Evolutionary conservation across 2,888 invertebrate species (phyloP).

Genomic region (Syrista parreyssii): DNA sequence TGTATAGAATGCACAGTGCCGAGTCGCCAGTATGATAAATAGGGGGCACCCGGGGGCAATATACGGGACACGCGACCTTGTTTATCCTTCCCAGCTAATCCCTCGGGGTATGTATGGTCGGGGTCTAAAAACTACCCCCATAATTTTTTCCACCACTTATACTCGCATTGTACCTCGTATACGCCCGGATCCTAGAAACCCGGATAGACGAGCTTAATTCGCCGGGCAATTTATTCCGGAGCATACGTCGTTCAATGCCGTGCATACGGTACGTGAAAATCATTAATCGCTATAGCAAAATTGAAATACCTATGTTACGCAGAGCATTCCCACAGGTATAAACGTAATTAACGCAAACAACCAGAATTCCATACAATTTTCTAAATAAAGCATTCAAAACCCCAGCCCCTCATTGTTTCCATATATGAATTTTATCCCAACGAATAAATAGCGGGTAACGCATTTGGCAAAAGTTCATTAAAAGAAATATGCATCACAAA

Average conservation of each 20-base stretch:
- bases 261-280: neutral
- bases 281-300: neutral
- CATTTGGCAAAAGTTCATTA: neutral
- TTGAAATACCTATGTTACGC: neutral
- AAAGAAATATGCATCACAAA: neutral
- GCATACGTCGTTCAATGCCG: slow-evolving; percentile 1
- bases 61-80: slow-evolving; percentile 46
- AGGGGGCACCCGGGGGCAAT: slow-evolving; percentile 20
- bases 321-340: neutral
- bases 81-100: slow-evolving; percentile 40
- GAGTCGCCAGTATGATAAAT: slow-evolving; percentile 21
- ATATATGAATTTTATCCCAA: neutral
- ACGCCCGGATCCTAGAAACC: neutral
- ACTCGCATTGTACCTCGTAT: neutral
- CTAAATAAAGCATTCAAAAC: neutral
- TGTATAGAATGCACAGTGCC: neutral
- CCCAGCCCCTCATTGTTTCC: neutral
- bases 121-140: slow-evolving; percentile 16
- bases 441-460: neutral
- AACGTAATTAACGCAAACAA: neutral
- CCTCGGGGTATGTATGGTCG: slow-evolving; percentile 13
- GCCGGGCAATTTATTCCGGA: slow-evolving; percentile 1
- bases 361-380: neutral
- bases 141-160: slow-evolving; percentile 15
- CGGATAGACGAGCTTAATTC: neutral